Evolutionary conservation across 2,888 invertebrate genomes (phyloP).

Genomic region (Aspidapion aeneum): DNA sequence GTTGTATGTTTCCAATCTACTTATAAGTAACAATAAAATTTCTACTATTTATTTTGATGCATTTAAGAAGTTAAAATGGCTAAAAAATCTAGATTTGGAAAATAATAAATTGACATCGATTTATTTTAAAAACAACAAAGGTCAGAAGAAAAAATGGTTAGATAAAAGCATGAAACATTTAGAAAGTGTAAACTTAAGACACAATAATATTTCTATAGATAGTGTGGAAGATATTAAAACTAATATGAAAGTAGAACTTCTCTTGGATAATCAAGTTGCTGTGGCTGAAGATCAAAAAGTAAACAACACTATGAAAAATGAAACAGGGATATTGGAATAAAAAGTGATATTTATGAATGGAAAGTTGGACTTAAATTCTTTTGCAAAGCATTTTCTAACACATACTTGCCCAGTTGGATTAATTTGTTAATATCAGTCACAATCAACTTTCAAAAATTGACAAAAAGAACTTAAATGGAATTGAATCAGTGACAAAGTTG

Average conservation of each 20-base stretch:
- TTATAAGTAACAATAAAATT: conserved; percentile 18
- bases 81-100: conserved; percentile 20
- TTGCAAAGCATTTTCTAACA: no score
- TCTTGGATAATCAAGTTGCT: no score
- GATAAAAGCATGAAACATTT: background rate
- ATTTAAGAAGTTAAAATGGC: conserved; percentile 21
- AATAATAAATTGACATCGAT: conserved; percentile 12
- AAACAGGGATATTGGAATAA: no score
- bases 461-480: conserved; percentile 24
- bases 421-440: conserved; percentile 27
- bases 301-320: no score
- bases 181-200: background rate
- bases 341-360: no score
- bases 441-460: conserved; percentile 29
- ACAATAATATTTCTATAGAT: background rate
- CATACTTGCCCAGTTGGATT: conserved; percentile 10
- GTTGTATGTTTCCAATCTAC: background rate
- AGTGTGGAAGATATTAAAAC: background rate
- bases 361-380: no score
- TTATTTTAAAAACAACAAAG: background rate
- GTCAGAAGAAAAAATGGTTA: background rate
- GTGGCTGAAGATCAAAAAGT: no score
- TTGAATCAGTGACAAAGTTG: conserved; percentile 23
- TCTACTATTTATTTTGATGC: conserved; percentile 19
- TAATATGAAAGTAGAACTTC: background rate